Evolutionary conservation across 1,140 invertebrate species (phyloP).

Genomic region (Sminthurides bifidus): DNA sequence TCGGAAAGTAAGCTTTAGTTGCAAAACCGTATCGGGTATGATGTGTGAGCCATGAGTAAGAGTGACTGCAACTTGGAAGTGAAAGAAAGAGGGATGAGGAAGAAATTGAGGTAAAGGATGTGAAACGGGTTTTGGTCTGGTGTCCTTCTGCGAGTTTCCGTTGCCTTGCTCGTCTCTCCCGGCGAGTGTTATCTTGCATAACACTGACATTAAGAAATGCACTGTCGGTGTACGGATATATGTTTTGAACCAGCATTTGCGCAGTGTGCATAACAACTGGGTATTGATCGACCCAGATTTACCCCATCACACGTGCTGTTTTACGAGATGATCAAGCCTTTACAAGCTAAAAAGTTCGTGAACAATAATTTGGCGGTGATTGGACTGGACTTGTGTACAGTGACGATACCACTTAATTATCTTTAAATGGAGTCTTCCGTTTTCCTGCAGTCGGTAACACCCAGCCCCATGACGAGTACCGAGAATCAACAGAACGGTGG

Average conservation of each 20-base stretch:
- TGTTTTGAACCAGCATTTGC: slow-evolving; percentile 3
- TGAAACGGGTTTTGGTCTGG: background rate
- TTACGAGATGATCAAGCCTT: background rate
- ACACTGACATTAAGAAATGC: background rate
- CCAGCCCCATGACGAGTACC: background rate
- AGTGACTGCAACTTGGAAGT: background rate
- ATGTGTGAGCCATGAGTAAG: no score
- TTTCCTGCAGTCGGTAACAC: background rate
- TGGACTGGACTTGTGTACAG: background rate
- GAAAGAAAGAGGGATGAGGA: background rate
- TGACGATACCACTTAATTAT: background rate
- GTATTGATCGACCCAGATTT: slow-evolving; percentile 13
- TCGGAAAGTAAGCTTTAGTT: no score
- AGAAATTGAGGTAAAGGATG: background rate
- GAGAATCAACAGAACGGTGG: slow-evolving; percentile 1
- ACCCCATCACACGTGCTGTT: slow-evolving; percentile 7
- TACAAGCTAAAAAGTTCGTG: background rate
- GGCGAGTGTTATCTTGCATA: background rate
- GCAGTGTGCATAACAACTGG: background rate
- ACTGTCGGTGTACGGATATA: background rate
- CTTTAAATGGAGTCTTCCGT: background rate
- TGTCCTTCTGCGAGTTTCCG: background rate
- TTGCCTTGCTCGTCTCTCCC: background rate
- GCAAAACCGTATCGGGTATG: no score
- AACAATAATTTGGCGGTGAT: background rate